Evolutionary conservation across 2,888 invertebrate genomes (phyloP).

Genomic region (Euzetes globulus): DNA sequence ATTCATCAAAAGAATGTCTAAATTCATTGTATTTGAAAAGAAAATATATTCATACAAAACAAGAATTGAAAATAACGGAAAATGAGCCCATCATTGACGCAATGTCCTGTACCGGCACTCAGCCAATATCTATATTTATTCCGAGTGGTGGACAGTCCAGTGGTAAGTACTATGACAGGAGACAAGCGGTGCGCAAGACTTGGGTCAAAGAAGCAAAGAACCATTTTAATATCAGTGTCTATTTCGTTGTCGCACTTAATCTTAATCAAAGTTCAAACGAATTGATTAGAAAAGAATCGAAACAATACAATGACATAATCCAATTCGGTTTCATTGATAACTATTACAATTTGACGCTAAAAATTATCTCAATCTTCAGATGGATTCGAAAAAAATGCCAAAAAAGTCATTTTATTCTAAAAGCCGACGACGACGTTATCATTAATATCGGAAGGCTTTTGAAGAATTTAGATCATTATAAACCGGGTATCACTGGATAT

Average conservation of each 20-base stretch:
- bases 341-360: slow-evolving; percentile 5
- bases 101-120: no score
- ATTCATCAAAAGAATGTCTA: no score
- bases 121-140: no score
- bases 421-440: slow-evolving; percentile 13
- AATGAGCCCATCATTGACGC: no score
- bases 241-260: background rate
- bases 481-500: slow-evolving; percentile 18
- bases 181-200: background rate
- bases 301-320: background rate
- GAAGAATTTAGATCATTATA: background rate
- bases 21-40: no score
- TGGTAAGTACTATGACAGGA: slow-evolving; percentile 2
- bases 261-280: background rate
- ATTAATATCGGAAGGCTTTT: background rate
- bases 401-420: background rate
- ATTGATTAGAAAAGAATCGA: background rate
- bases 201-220: background rate
- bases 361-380: background rate
- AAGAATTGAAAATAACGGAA: no score
- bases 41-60: no score
- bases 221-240: background rate
- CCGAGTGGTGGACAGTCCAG: no score
- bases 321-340: slow-evolving; percentile 11
- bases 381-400: background rate